These are phyloP conservation scores for Euura saliciscinereae DNA, from an alignment of 1,140 invertebrate genomes.

Conservation along the genomic window DNA sequence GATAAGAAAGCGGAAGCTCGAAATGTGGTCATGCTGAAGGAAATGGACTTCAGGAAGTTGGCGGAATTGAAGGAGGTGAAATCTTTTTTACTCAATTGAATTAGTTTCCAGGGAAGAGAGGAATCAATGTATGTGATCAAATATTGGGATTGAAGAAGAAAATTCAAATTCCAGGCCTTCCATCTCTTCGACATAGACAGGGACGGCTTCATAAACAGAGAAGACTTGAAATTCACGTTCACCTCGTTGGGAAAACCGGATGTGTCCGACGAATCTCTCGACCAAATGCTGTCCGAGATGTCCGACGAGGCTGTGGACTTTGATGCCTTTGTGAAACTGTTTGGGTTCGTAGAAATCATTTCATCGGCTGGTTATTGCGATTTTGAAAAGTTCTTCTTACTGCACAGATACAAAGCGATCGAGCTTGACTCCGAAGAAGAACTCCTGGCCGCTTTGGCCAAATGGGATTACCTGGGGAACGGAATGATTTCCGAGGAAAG, in stretches of 20 bases:
- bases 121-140: too few relatives aligned
- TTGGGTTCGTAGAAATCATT: conserved; percentile 44
- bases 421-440: conserved; percentile 68
- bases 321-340: conserved; percentile 65
- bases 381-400: conserved; percentile 7
- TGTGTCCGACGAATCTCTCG: conserved; percentile 60
- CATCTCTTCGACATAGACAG: conserved; percentile 65
- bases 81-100: too few relatives aligned
- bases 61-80: conserved; percentile 20
- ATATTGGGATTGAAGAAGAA: too few relatives aligned
- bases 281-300: conserved; percentile 67
- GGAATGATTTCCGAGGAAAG: conserved; percentile 66
- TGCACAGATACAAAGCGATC: conserved; percentile 54
- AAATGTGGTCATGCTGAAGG: background rate
- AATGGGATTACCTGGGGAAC: conserved; percentile 65
- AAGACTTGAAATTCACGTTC: conserved; percentile 65
- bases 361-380: background rate
- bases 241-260: conserved; percentile 60
- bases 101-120: too few relatives aligned
- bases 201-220: conserved; percentile 65
- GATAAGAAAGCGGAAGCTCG: background rate
- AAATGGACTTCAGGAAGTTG: conserved; percentile 13
- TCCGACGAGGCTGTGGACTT: conserved; percentile 65
- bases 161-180: conserved; percentile 58
- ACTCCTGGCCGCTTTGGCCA: conserved; percentile 63